Evolutionary conservation across 2,113 vertebrate genomes (phyloP).

Genomic region (Accipiter virgatus): DNA sequence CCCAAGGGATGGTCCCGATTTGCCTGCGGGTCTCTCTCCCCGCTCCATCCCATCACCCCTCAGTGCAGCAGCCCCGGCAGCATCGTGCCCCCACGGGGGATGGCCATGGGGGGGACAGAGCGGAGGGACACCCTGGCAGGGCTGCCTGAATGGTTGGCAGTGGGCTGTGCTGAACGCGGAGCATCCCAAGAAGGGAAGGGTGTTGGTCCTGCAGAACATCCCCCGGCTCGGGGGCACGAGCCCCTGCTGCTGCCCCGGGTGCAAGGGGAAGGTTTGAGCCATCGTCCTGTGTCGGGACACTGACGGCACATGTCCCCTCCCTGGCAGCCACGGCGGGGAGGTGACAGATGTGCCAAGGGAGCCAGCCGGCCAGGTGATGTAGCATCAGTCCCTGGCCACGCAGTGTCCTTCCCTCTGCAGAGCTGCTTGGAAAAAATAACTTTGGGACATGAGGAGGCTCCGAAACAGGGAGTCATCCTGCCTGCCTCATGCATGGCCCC

Average conservation of each 20-base stretch:
- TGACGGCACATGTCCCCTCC: neutral
- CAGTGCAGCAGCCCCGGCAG: neutral
- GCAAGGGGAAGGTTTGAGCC: neutral
- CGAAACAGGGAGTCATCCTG: neutral
- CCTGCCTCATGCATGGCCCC: neutral
- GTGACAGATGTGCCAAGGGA: neutral
- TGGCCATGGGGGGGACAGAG: neutral
- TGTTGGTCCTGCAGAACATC: neutral
- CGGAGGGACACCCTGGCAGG: neutral
- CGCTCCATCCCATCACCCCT: neutral
- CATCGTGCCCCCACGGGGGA: neutral
- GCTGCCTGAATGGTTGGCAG: neutral
- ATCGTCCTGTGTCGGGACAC: neutral
- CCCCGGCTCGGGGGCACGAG: accelerated
- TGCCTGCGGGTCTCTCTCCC: neutral
- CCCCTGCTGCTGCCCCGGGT: neutral
- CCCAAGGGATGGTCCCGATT: neutral
- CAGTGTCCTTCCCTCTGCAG: neutral
- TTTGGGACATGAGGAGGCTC: neutral
- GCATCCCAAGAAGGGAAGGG: neutral
- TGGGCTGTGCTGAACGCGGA: neutral
- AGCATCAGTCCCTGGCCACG: neutral
- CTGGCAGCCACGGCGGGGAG: neutral
- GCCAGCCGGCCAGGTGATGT: neutral
- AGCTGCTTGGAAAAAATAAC: neutral